These are phyloP conservation scores for Catagonus wagneri DNA, from an alignment of 2,113 vertebrate species.

Conservation along the genomic window DNA sequence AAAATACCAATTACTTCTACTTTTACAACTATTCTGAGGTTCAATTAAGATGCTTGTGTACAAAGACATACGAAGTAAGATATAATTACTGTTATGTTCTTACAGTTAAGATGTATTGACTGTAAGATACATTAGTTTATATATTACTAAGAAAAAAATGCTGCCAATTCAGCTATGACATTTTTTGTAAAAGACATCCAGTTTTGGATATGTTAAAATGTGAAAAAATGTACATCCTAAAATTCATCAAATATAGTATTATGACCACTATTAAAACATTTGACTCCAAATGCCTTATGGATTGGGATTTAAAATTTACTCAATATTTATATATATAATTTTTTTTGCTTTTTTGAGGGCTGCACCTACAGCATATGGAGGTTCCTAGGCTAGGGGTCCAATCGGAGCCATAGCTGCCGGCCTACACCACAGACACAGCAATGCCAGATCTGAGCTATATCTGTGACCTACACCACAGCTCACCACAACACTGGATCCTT, in stretches of 20 bases:
- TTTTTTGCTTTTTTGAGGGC: too few relatives aligned
- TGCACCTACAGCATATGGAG: too few relatives aligned
- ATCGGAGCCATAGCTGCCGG: too few relatives aligned
- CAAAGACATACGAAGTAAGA: not conserved
- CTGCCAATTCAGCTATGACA: not conserved
- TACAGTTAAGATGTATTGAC: not conserved
- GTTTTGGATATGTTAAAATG: not conserved
- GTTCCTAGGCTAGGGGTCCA: too few relatives aligned
- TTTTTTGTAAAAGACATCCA: not conserved
- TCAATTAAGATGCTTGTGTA: conserved; percentile 7
- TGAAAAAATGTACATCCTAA: not conserved
- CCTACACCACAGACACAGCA: too few relatives aligned
- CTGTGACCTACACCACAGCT: too few relatives aligned
- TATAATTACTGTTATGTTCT: not conserved
- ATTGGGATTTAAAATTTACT: conserved; percentile 37
- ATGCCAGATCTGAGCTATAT: too few relatives aligned
- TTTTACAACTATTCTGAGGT: conserved; percentile 47
- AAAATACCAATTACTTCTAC: conserved; percentile 40
- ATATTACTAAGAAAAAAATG: not conserved
- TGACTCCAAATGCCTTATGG: not conserved
- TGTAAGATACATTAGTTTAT: not conserved
- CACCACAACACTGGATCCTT: too few relatives aligned
- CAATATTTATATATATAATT: too few relatives aligned
- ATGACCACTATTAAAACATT: conserved; percentile 31
- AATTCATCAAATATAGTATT: conserved; percentile 45